A percentile compares a stretch with the other conserved stretches of the same genome.
Evolutionary conservation across 1,140 invertebrate species (phyloP).

Genomic region (Tyrophagus putrescentiae): DNA sequence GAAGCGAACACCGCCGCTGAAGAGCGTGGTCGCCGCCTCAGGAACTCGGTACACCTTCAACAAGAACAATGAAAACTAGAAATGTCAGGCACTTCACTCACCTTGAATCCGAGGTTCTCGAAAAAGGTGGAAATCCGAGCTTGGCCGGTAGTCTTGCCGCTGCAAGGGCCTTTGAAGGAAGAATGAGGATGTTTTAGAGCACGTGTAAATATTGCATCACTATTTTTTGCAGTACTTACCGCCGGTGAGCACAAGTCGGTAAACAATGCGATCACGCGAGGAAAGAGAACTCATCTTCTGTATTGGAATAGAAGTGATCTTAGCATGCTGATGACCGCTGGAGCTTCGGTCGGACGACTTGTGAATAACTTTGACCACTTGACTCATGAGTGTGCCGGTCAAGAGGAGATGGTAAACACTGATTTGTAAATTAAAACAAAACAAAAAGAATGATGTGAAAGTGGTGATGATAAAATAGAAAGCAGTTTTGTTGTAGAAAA

Average conservation of each 20-base stretch:
- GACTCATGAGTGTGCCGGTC: too few relatives aligned
- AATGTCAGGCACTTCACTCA: too few relatives aligned
- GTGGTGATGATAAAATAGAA: too few relatives aligned
- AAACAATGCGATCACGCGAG: slow-evolving; percentile 40
- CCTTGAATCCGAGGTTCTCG: slow-evolving; percentile 98
- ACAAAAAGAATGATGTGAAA: too few relatives aligned
- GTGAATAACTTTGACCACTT: too few relatives aligned
- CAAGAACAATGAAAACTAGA: slow-evolving; percentile 38
- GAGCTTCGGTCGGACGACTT: too few relatives aligned
- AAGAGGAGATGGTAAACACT: too few relatives aligned
- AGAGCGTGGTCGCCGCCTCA: slow-evolving; percentile 89
- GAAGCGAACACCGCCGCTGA: slow-evolving; percentile 94
- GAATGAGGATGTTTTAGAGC: slow-evolving; percentile 9
- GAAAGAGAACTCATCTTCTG: too few relatives aligned
- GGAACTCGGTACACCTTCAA: slow-evolving; percentile 93
- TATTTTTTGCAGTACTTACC: slow-evolving; percentile 43
- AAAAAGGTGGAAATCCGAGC: slow-evolving; percentile 89
- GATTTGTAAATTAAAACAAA: too few relatives aligned
- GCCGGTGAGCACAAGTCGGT: slow-evolving; percentile 74
- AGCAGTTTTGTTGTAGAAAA: too few relatives aligned
- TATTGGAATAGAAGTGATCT: too few relatives aligned
- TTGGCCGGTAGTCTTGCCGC: slow-evolving; percentile 96
- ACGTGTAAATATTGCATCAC: background rate
- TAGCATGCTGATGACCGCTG: too few relatives aligned
- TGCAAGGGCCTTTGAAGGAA: slow-evolving; percentile 81